Base-by-base conservation (phyloP, 2,113 vertebrate genomes). In the Callionymus lyra region DNA sequence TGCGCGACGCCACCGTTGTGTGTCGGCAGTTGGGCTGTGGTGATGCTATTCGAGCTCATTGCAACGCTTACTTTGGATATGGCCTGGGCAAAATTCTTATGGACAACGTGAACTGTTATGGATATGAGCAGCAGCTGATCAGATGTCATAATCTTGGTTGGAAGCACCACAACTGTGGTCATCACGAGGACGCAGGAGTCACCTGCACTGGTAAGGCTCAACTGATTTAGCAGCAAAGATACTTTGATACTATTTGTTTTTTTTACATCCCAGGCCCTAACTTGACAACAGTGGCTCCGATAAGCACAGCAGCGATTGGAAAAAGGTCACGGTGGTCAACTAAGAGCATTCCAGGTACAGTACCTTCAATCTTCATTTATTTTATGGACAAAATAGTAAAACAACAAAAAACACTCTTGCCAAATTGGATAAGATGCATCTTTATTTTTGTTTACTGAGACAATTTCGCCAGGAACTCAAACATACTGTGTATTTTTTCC, bases 111-210 rank as follows among this genome's bases (percentile, higher is more conserved):
- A 85, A 92, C 71, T 99, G 95, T 2, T 70, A 86, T 0, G 91
- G 94, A 31, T 48, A 65, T 0, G 94, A 97, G 63, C 50, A 49
- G 2, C 80, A 79, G 35, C 83, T 98, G 39, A 63, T 74, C 0
- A 68, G 67, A 31, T 99, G 94, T 62, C 82, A 78, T 61, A 91
- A 88, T 66, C 86, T 95, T 0, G 94, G 92, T 51, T 99, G 94
- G 95, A 90, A 90, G 2, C 87, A 89, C 61, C 90, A 99, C 53
- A 98, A 99, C 87, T 99, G 95, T 0, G 90, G 92, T 2, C 95
- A 99, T 65, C 92, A 97, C 0, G 95, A 99, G 73, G 95, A 99
- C 0, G 93, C 94, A 0, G 92, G 93, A 0, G 93, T 87, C 42
- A 70, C 89, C 60, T 99, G 95, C 53, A 39, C 83, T 58, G 90